Evolutionary conservation across 2,888 invertebrate species (phyloP), one percentile per base, ranked within the genome.

Genomic region (Plagiodera versicolora): DNA sequence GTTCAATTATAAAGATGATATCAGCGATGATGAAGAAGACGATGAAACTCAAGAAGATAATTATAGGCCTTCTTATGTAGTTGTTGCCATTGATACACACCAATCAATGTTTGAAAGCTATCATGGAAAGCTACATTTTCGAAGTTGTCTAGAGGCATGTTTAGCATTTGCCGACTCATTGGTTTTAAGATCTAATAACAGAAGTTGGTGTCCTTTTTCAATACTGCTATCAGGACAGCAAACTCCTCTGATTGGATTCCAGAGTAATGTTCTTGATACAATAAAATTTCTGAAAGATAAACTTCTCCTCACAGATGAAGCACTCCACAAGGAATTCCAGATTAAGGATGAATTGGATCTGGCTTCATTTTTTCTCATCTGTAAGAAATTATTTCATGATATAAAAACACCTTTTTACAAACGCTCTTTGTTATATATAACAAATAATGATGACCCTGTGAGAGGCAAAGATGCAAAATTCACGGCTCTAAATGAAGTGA

Each of bases 61-160:
- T 8, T 72, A 67, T 58, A 71, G 73, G 60, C 72, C 72, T 11
- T 67, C 73, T 0, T 76, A 70, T 60, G 71, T 76, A 8, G 55
- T 76, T n/a, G 67, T 77, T 20, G 73, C 71, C 4, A 72, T 77
- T 6, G 77, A 77, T 60, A 72, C 74, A 0, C 70, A 74, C 56
- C 61, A 71, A 9, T 61, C 65, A 16, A 76, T 76, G 75, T 77
- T 76, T 56, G 56, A 63, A 52, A 61, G 66, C 52, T 56, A 65
- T 17, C 62, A 66, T 16, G 63, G 50, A 17, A 64, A 63, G 8
- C 66, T 68, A 11, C 69, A 70, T 0, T 76, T 77, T 55, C 70
- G 68, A 49, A 66, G 70, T 49, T 69, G 72, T 49, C 46, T 77
- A n/a, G 65, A 63, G 44, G 72, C 76, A 5, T 73, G 72, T 44